phyloP scores from a whole-genome alignment of 2,888 invertebrate genomes.

The Petrophora chlorosata region DNA sequence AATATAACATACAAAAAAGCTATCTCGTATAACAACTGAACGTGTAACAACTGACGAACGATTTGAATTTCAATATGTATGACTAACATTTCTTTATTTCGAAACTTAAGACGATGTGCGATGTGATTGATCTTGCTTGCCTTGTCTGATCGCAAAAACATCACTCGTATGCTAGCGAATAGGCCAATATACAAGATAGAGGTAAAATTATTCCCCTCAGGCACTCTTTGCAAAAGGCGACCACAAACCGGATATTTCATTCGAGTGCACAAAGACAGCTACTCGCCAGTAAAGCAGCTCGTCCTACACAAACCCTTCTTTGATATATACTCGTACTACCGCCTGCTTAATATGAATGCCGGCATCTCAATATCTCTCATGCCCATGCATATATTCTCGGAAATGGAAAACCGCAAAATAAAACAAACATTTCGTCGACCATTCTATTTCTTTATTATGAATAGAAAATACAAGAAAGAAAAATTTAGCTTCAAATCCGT shows the following conservation, averaged over 20 bases:
- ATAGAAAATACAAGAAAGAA: too few species aligned
- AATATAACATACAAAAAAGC: too few species aligned
- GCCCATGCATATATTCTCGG: conserved; percentile 22
- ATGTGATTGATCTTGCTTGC: too few species aligned
- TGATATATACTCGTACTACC: conserved; percentile 7
- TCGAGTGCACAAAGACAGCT: conserved; percentile 11
- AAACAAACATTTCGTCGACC: conserved; percentile 20
- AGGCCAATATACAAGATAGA: background rate
- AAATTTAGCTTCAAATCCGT: conserved; percentile 35
- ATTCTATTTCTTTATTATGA: conserved; percentile 18
- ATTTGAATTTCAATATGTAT: too few species aligned
- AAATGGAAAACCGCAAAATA: conserved; percentile 29
- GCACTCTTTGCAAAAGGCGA: background rate
- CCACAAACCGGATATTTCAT: conserved; percentile 4
- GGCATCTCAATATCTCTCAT: conserved; percentile 26
- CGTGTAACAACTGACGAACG: too few species aligned
- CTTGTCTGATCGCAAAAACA: too few species aligned
- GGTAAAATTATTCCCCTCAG: background rate
- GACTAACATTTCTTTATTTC: too few species aligned
- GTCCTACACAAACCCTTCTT: conserved; percentile 6
- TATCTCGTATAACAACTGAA: too few species aligned
- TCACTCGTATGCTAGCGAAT: background rate
- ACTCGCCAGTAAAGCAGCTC: background rate
- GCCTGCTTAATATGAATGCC: conserved; percentile 27
- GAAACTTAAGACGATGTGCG: too few species aligned